Evolutionary conservation across 2,888 invertebrate genomes (phyloP).

Genomic region (Drosophila fungiperda): DNA sequence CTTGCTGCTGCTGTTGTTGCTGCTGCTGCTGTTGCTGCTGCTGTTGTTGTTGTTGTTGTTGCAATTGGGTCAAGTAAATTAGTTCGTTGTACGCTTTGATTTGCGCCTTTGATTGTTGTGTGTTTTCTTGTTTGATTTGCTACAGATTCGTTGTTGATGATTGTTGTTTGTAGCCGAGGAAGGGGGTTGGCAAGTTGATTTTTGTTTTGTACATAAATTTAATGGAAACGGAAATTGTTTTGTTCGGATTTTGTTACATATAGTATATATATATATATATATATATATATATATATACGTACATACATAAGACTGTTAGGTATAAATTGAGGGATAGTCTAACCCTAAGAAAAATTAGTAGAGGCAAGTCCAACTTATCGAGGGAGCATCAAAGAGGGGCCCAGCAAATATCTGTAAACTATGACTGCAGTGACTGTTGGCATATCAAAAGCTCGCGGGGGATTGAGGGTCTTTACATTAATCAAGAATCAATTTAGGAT

Average conservation of each 20-base stretch:
- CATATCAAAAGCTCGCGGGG: background rate
- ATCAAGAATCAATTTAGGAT: background rate
- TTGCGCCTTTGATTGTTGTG: conserved; percentile 90
- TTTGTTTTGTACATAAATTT: conserved; percentile 66
- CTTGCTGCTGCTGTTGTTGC: conserved; percentile 66
- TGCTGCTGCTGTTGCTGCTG: conserved; percentile 73
- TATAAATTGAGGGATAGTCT: conserved; percentile 38
- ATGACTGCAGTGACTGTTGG: conserved; percentile 6
- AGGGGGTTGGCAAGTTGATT: conserved; percentile 49
- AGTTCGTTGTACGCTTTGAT: conserved; percentile 92
- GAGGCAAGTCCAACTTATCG: conserved; percentile 17
- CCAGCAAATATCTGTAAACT: conserved; percentile 35
- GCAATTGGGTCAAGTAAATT: conserved; percentile 84
- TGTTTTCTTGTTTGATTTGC: conserved; percentile 84
- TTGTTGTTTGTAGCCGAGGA: conserved; percentile 41
- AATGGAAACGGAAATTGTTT: conserved; percentile 64
- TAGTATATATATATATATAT: conserved; percentile 28
- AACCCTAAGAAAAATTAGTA: conserved; percentile 32
- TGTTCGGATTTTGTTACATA: conserved; percentile 55
- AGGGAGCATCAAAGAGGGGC: conserved; percentile 46
- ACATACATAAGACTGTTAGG: conserved; percentile 40
- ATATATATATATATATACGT: conserved; percentile 26
- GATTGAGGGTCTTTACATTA: background rate
- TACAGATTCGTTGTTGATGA: conserved; percentile 49
- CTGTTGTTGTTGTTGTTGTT: conserved; percentile 79